Evolutionary conservation across 53 echinoderm and acorn worm species (phyloP).

Genomic region (Astropecten irregularis): DNA sequence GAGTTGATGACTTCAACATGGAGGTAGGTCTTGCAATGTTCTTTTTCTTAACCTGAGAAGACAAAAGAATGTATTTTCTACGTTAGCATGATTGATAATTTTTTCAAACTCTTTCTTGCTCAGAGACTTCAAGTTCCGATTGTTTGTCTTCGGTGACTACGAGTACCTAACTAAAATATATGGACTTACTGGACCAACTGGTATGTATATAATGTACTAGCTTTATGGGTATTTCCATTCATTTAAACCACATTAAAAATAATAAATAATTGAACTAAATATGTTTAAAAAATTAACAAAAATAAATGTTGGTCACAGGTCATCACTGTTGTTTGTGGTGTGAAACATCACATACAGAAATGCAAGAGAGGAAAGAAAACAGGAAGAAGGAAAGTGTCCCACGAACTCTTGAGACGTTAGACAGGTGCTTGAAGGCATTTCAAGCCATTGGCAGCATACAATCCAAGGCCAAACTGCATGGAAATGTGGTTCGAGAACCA

Average conservation of each 20-base stretch:
- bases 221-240: neutral
- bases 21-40: neutral
- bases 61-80: neutral
- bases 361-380: neutral
- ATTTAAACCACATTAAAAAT: neutral
- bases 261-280: neutral
- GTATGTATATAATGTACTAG: neutral
- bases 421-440: neutral
- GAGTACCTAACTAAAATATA: conserved; percentile 39
- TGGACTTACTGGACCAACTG: conserved; percentile 34
- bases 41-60: neutral
- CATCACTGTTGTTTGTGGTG: conserved; percentile 25
- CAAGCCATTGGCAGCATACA: neutral
- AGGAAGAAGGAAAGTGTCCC: neutral
- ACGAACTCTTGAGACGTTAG: neutral
- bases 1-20: neutral
- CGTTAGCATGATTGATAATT: neutral
- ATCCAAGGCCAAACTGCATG: conserved; percentile 2
- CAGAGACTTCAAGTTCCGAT: neutral
- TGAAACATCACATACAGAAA: neutral
- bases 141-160: conserved; percentile 50
- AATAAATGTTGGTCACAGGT: conserved; percentile 7
- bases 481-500: conserved; percentile 13
- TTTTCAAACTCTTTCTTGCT: neutral
- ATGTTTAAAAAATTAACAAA: neutral